phyloP scores from a whole-genome alignment of 2,797 vertebrate genomes.

The Psittacula derbiana region DNA sequence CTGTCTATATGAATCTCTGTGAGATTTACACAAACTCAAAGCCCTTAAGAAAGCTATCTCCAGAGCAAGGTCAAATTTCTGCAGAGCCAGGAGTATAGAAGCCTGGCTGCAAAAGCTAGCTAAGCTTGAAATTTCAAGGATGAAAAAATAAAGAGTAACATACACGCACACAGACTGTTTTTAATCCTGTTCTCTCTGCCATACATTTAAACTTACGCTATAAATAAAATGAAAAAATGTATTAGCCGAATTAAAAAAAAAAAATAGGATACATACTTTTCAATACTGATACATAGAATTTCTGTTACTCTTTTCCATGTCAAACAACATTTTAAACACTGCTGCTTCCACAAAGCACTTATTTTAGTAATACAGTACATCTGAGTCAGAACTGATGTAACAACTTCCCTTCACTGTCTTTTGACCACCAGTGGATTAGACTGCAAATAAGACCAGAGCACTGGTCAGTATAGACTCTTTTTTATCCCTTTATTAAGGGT shows the following conservation, averaged over 20 bases:
- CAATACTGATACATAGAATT: not conserved
- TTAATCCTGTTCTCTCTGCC: not conserved
- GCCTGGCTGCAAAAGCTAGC: not conserved
- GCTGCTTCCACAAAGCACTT: not conserved
- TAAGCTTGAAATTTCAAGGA: slow-evolving; percentile 3
- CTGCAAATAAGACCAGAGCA: not conserved
- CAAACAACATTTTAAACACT: not conserved
- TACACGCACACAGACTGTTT: not conserved
- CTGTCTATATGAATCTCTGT: not conserved
- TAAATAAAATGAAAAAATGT: not conserved
- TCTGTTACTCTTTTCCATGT: not conserved
- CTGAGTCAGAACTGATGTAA: not conserved
- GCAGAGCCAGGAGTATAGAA: slow-evolving; percentile 7
- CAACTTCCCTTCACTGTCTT: not conserved
- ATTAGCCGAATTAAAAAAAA: not conserved
- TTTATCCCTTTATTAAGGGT: not conserved
- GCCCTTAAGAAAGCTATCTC: not conserved
- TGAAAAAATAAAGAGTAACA: not conserved
- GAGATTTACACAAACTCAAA: slow-evolving; percentile 21
- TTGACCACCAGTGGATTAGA: not conserved
- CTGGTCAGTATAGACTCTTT: not conserved
- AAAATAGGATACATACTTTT: not conserved
- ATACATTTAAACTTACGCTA: not conserved
- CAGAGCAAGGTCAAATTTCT: slow-evolving; percentile 43
- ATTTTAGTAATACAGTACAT: not conserved